phyloP scores from a whole-genome alignment of 2,888 invertebrate species.

The Drosophila histrio region DNA sequence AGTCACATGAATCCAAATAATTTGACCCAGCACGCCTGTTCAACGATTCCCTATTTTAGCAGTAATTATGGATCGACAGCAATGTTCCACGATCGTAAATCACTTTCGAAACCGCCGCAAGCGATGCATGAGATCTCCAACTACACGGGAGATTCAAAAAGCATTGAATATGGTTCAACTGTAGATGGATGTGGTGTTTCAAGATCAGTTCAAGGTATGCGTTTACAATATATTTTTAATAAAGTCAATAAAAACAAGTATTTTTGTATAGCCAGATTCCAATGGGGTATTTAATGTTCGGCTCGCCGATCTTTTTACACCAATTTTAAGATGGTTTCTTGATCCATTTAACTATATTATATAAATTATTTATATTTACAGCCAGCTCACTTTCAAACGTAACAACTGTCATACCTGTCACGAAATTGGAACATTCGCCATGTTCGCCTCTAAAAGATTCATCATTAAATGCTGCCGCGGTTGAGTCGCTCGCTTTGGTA shows the following conservation, averaged over 20 bases:
- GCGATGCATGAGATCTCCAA: constrained; percentile 10
- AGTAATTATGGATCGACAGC: constrained; percentile 41
- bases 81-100: constrained; percentile 36
- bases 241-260: not conserved
- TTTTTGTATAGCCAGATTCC: not conserved
- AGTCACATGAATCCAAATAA: constrained; percentile 26
- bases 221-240: not conserved
- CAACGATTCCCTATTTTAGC: constrained; percentile 34
- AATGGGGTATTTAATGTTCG: too few species aligned
- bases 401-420: constrained; percentile 19
- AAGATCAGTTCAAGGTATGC: constrained; percentile 48
- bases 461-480: constrained; percentile 32
- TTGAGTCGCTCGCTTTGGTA: constrained; percentile 34
- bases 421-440: constrained; percentile 26
- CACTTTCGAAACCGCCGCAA: constrained; percentile 8
- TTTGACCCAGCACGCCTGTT: constrained; percentile 22
- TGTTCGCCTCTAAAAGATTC: constrained; percentile 18
- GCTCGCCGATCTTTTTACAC: too few species aligned
- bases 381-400: constrained; percentile 54
- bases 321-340: too few species aligned
- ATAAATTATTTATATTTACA: constrained; percentile 32
- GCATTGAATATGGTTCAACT: constrained; percentile 5
- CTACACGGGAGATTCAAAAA: constrained; percentile 23
- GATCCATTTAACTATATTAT: too few species aligned
- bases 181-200: constrained; percentile 39